Base-by-base conservation (phyloP, 37 sponge, comb jelly and placozoan species). In the Cladorhizidae sp. region DNA sequence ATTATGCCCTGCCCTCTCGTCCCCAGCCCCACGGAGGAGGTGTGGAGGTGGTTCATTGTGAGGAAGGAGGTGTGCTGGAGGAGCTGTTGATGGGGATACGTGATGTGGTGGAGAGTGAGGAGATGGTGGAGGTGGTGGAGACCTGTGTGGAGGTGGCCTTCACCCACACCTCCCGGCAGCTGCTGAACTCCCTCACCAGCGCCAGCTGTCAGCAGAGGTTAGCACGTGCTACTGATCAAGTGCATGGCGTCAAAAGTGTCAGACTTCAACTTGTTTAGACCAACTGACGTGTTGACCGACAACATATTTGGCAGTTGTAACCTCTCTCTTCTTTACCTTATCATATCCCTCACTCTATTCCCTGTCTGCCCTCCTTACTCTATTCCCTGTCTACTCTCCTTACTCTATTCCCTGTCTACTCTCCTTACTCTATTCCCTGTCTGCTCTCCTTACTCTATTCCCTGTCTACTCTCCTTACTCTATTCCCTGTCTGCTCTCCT, bases 41-140 rank as follows among this genome's bases (percentile, higher is more conserved):
- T 38, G 59, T 6, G 14, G 22, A 9, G n/a, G n/a, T n/a, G n/a
- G n/a, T n/a, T n/a, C n/a, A n/a, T n/a, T n/a, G n/a, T n/a, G n/a
- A n/a, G n/a, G n/a, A n/a, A n/a, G n/a, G n/a, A 17, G 54, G 62
- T 38, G 38, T 22, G 43, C 21, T 17, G 18, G 78, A 63, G 1
- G 14, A 45, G 43, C 64, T 65, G 67, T 32, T 78, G 12, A 25
- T 37, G 14, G 78, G 63, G n/a, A 70, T 71, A 0, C 40, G 80
- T 20, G 80, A 80, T 40, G 32, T 80, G 38, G 12, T 80, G 0
- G 80, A 69, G 36, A 75, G 58, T 25, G 35, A 9, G 8, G 80
- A 80, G 17, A 50, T 80, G n/a, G 38, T 26, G 22, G 22, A 22
- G 3, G 71, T 70, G 37, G 68, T 80, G 54, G 80, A 80, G 29